Conservation (phyloP, 1,140 invertebrate species). For the Coenobita brevimanus region DNA sequence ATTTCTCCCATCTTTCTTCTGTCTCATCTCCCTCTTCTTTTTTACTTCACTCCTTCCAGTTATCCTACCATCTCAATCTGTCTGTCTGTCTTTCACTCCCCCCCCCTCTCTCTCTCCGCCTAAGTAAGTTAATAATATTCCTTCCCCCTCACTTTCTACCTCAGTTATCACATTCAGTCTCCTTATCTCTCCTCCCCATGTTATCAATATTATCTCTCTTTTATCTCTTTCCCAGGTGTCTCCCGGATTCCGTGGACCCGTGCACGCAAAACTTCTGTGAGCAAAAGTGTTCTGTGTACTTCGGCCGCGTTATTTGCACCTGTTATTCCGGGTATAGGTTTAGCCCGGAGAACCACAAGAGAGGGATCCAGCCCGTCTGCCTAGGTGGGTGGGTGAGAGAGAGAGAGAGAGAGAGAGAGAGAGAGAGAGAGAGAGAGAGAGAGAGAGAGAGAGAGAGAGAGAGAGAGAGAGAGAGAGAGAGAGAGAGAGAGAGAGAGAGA, state of each 20-base stretch:
- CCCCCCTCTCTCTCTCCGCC: no score
- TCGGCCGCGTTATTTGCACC: conserved; percentile 79
- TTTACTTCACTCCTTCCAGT: no score
- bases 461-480: conserved; percentile 11
- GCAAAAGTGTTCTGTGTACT: conserved; percentile 78
- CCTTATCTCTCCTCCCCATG: not conserved
- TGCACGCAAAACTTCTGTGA: conserved; percentile 80
- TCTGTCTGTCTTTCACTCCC: no score
- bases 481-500: not conserved
- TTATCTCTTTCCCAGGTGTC: conserved; percentile 74
- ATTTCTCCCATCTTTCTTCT: no score
- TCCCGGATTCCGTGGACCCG: conserved; percentile 77
- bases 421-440: not conserved
- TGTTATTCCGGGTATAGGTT: conserved; percentile 79
- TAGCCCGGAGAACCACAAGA: conserved; percentile 76
- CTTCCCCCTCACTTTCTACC: not conserved
- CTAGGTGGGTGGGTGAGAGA: conserved; percentile 73
- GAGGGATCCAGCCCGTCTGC: conserved; percentile 77
- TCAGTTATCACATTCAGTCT: not conserved
- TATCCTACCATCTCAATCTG: no score
- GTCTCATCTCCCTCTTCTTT: no score
- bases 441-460: not conserved
- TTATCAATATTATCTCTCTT: no score
- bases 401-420: no score
- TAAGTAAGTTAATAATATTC: no score